These are phyloP conservation scores for Zoanthus gigantus DNA, from an alignment of 92 coral and sea anemone species.

Conservation along the genomic window DNA sequence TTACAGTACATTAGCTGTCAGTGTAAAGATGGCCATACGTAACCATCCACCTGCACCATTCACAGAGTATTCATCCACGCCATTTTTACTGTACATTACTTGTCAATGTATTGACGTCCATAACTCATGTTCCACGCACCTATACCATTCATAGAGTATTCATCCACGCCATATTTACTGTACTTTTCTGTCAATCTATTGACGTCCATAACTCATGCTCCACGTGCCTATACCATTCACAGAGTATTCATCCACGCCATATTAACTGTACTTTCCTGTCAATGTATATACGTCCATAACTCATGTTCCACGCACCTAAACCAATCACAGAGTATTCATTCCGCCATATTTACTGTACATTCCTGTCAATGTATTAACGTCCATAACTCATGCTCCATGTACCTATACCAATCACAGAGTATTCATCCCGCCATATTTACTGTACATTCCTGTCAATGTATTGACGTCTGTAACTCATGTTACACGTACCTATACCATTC, in stretches of 20 bases:
- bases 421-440: no score
- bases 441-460: neutral
- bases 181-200: neutral
- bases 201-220: neutral
- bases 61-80: no score
- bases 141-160: neutral
- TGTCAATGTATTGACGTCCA: no score
- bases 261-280: neutral
- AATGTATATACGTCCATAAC: slow-evolving; percentile 6
- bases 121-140: neutral
- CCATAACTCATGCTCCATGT: neutral
- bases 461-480: neutral
- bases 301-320: neutral
- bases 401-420: no score
- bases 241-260: neutral
- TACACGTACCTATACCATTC: neutral
- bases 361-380: slow-evolving; percentile 17
- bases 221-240: neutral
- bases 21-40: neutral
- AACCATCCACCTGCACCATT: no score
- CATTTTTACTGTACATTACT: no score
- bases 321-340: neutral
- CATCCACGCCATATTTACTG: neutral
- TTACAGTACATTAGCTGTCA: neutral
- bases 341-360: neutral